phyloP scores from a whole-genome alignment of 2,113 vertebrate species.

The Panurus biarmicus region DNA sequence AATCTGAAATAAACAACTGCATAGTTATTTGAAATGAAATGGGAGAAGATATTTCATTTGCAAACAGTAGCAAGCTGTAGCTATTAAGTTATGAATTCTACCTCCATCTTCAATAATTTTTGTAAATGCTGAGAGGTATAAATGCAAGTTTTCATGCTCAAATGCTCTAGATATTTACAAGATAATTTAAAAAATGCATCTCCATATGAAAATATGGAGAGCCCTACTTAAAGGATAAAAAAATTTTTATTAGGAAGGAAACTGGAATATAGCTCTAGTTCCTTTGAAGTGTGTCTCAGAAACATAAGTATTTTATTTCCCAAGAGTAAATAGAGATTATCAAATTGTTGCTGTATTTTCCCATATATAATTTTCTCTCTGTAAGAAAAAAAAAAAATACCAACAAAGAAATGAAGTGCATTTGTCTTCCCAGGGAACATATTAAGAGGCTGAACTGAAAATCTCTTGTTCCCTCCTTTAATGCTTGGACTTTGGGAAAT shows the following conservation, averaged over 20 bases:
- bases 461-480: neutral
- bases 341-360: neutral
- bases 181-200: neutral
- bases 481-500: neutral
- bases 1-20: neutral
- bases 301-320: constrained; percentile 15
- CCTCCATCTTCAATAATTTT: neutral
- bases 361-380: neutral
- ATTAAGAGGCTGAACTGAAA: constrained; percentile 8
- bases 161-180: neutral
- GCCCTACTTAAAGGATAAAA: neutral
- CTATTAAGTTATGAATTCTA: neutral
- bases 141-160: neutral
- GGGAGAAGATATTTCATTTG: neutral
- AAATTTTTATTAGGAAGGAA: neutral
- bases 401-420: neutral
- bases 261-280: neutral
- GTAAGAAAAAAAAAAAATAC: neutral
- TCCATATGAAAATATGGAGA: neutral
- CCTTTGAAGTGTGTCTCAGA: neutral
- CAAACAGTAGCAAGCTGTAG: neutral
- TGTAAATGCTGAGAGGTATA: neutral
- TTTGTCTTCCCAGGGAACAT: neutral
- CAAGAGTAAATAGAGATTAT: constrained; percentile 21
- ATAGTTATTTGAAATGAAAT: neutral